Base-by-base conservation (phyloP, 2,888 invertebrate species). In the Drosophila longiperda region DNA sequence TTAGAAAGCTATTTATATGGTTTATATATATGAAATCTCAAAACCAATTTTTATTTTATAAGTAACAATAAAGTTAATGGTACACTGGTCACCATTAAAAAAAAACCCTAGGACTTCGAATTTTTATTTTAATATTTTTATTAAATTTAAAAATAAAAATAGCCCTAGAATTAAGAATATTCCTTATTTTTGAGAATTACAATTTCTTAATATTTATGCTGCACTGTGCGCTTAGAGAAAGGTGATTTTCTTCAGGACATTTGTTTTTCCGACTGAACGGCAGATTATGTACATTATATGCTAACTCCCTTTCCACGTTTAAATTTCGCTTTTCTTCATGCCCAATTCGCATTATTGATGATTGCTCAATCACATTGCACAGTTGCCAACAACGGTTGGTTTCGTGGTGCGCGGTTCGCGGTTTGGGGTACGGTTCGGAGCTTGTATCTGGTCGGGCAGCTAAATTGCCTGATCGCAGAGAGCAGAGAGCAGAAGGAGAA, bases 331-430 rank as follows among this genome's bases (percentile, higher is more conserved):
- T 85, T 76, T 54, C 65, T 82, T 87, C 65, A 72, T 66, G 87
- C 80, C 52, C 78, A 73, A 86, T 80, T 78, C 78, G 65, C 63
- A 67, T 79, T 75, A 82, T 80, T 74, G 86, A 75, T 85, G 86
- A 86, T 85, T 85, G 74, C 80, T 82, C 80, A 89, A 89, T 87
- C 80, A 72, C 59, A 75, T 57, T 50, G 78, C 69, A 45, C 58
- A 61, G 59, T 61, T 52, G 55, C 54, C 33, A 20, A 2, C 42
- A 34, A 40, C 7, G 42, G 33, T 9, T 11, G 34, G 42, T 40
- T n/a, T 29, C 8, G 33, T 15, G 60, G 70, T 40, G 60, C 26
- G 26, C 57, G 58, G 42, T 26, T n/a, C 33, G 48, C 12, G 53
- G 69, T 40, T 40, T 20, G 54, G 68, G 69, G 26, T 29, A n/a